Conservation (phyloP, 2,113 vertebrate genomes). For the Alouatta palliata region DNA sequence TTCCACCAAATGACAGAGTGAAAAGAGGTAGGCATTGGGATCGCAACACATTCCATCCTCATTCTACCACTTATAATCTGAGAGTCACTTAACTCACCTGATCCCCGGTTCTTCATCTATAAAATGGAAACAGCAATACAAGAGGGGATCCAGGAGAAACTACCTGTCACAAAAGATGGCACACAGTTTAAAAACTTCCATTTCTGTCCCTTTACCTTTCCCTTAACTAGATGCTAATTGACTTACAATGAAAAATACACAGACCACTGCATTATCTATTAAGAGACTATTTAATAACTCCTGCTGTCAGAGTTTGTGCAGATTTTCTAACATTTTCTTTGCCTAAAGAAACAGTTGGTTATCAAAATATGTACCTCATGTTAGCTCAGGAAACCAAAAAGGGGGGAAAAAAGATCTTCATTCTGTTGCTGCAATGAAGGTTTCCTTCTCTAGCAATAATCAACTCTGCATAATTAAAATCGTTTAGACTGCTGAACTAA, state of each 20-base stretch:
- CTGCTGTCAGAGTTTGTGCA: slow-evolving; percentile 59
- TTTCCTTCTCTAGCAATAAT: slow-evolving; percentile 87
- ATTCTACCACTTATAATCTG: not conserved
- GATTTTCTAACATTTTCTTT: slow-evolving; percentile 79
- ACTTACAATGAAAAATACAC: not conserved
- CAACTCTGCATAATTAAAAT: slow-evolving; percentile 89
- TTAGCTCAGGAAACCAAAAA: slow-evolving; percentile 78
- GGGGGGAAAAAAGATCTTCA: slow-evolving; percentile 74
- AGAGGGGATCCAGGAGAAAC: not conserved
- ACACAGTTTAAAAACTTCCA: not conserved
- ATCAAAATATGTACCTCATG: slow-evolving; percentile 81
- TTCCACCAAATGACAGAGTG: not conserved
- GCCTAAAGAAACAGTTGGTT: slow-evolving; percentile 77
- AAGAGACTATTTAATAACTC: slow-evolving; percentile 72
- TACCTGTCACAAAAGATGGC: not conserved
- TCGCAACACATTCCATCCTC: not conserved
- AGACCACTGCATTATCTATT: not conserved
- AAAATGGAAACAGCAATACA: not conserved
- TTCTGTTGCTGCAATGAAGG: slow-evolving; percentile 85
- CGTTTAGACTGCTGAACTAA: slow-evolving; percentile 87
- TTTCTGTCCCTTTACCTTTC: not conserved
- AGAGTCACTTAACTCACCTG: not conserved
- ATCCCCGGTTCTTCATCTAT: not conserved
- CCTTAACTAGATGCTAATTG: not conserved
- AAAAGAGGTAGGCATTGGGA: not conserved